These are phyloP conservation scores for Pandemis cinnamomeana DNA, from an alignment of 2,888 invertebrate genomes.

Conservation along the genomic window DNA sequence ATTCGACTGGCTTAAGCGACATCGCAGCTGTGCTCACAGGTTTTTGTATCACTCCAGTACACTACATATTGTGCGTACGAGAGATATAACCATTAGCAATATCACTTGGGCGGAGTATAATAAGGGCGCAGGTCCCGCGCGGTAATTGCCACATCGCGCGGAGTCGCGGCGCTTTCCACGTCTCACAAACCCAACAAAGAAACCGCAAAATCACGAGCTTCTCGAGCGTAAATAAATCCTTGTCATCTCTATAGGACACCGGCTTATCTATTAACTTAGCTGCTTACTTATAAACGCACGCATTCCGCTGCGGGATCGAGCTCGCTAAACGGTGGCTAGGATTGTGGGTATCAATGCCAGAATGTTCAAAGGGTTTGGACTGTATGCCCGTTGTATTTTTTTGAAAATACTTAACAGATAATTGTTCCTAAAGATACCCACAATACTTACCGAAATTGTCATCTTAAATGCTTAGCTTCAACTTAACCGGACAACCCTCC, in stretches of 20 bases:
- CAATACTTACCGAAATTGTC: background rate
- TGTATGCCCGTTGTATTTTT: background rate
- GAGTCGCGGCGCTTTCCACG: conserved; percentile 3
- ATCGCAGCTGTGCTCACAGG: background rate
- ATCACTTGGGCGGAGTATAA: background rate
- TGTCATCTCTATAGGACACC: background rate
- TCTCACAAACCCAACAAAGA: conserved; percentile 9
- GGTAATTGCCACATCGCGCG: background rate
- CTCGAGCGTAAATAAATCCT: background rate
- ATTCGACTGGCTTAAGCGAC: background rate
- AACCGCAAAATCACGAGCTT: conserved; percentile 4
- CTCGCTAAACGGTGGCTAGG: background rate
- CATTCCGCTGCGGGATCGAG: background rate
- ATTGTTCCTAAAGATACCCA: no score
- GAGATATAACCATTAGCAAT: background rate
- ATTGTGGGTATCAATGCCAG: background rate
- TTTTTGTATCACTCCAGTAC: background rate
- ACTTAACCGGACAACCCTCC: conserved; percentile 3
- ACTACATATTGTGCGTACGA: background rate
- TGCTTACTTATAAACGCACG: background rate
- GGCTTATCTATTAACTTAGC: background rate
- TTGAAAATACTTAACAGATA: no score
- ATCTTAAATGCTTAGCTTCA: background rate
- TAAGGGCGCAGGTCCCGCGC: background rate
- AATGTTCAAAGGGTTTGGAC: background rate